These are phyloP conservation scores for Danio jaintianensis DNA, from an alignment of 2,797 vertebrate genomes.

Conservation along the genomic window DNA sequence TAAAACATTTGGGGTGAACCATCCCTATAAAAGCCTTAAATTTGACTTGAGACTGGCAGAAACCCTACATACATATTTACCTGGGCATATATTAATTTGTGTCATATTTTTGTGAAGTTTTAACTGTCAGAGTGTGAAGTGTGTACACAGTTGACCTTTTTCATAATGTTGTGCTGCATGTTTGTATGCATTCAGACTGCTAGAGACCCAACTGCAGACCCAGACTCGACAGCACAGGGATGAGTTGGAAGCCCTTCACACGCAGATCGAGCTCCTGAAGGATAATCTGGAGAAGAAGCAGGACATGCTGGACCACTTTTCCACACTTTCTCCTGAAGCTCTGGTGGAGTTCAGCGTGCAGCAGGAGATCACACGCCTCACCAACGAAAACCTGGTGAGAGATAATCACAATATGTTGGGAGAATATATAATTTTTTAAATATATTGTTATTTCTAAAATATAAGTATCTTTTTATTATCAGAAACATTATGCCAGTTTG, in stretches of 20 bases:
- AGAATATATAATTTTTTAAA: too few species aligned
- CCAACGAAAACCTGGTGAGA: conserved; percentile 94
- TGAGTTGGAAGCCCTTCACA: conserved; percentile 82
- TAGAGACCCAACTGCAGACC: conserved; percentile 91
- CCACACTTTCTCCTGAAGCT: conserved; percentile 86
- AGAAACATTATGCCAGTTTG: too few species aligned
- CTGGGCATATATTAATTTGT: background rate
- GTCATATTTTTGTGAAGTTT: background rate
- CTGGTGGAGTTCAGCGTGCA: conserved; percentile 90
- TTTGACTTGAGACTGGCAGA: too few species aligned
- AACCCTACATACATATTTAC: too few species aligned
- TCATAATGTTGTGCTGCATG: background rate
- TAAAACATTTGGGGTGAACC: too few species aligned
- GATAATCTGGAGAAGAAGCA: conserved; percentile 89
- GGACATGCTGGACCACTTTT: conserved; percentile 83
- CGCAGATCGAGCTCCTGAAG: conserved; percentile 82
- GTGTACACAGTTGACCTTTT: background rate
- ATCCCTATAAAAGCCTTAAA: too few species aligned
- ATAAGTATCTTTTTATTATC: too few species aligned
- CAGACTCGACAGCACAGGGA: conserved; percentile 83
- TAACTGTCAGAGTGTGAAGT: background rate
- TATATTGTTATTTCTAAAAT: too few species aligned
- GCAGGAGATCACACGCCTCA: conserved; percentile 92
- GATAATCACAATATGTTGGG: background rate
- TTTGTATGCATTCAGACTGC: conserved; percentile 70